Conservation (phyloP, 1,140 invertebrate genomes). For the Drosophila guanche region DNA sequence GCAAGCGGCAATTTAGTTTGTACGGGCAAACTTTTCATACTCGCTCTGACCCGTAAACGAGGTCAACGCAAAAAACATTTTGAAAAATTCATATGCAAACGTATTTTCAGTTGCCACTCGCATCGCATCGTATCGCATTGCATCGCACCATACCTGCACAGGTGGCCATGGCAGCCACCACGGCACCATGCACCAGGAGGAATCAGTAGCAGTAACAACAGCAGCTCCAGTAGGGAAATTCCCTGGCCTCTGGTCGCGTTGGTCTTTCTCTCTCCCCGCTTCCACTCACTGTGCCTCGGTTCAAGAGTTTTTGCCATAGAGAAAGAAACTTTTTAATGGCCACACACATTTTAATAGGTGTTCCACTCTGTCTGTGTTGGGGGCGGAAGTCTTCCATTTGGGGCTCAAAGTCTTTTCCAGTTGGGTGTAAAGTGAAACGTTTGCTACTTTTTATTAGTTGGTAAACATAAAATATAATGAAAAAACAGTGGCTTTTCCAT, state of each 20-base stretch:
- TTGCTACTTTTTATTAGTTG: slow-evolving; percentile 57
- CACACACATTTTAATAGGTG: slow-evolving; percentile 68
- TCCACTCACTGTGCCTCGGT: background rate
- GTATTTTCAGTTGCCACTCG: slow-evolving; percentile 65
- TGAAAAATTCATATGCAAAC: slow-evolving; percentile 82
- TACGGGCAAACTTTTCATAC: slow-evolving; percentile 77
- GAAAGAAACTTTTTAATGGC: slow-evolving; percentile 75
- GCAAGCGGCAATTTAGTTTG: slow-evolving; percentile 78
- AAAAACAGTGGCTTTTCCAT: slow-evolving; percentile 43
- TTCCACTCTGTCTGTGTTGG: slow-evolving; percentile 30
- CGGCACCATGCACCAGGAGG: slow-evolving; percentile 34
- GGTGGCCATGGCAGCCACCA: slow-evolving; percentile 72
- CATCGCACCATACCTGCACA: slow-evolving; percentile 26
- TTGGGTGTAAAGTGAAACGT: slow-evolving; percentile 52
- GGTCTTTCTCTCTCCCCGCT: background rate
- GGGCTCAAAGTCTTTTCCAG: slow-evolving; percentile 54
- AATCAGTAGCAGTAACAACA: slow-evolving; percentile 26
- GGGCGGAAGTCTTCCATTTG: slow-evolving; percentile 19
- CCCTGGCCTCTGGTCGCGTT: too few species aligned
- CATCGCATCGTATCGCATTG: too few species aligned
- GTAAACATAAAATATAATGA: slow-evolving; percentile 54
- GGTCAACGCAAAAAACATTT: slow-evolving; percentile 79
- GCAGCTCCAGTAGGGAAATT: slow-evolving; percentile 1
- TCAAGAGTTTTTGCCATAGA: slow-evolving; percentile 14
- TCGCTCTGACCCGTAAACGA: slow-evolving; percentile 76